These are phyloP conservation scores for Lacanobia oleracea DNA, from an alignment of 2,888 invertebrate genomes.

Conservation along the genomic window DNA sequence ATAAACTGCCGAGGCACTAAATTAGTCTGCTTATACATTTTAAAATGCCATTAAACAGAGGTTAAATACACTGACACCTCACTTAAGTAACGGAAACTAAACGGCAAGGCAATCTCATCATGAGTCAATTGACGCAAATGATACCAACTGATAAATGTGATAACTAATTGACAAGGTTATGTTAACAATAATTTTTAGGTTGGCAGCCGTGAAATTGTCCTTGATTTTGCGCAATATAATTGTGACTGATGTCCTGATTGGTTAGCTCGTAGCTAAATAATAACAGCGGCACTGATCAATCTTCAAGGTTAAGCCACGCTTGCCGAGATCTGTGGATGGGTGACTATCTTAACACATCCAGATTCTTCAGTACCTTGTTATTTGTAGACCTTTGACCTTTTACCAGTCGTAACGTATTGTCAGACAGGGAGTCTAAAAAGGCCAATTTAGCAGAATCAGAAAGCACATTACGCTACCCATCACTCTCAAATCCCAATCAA, in stretches of 20 bases:
- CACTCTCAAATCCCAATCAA: too few species aligned
- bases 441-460: too few species aligned
- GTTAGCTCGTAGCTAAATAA: too few species aligned
- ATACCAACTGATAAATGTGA: constrained; percentile 32
- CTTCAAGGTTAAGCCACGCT: too few species aligned
- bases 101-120: constrained; percentile 19
- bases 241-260: neutral
- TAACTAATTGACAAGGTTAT: constrained; percentile 55
- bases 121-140: constrained; percentile 35
- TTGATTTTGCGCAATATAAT: constrained; percentile 12
- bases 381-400: too few species aligned
- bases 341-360: too few species aligned
- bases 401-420: too few species aligned
- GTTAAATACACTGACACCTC: constrained; percentile 56
- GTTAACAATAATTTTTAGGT: constrained; percentile 31
- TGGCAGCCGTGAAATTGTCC: constrained; percentile 38
- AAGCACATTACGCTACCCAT: too few species aligned
- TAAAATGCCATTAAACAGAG: constrained; percentile 38
- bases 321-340: too few species aligned
- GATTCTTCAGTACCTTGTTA: too few species aligned
- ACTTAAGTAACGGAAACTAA: constrained; percentile 31
- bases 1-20: constrained; percentile 10
- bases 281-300: too few species aligned
- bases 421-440: too few species aligned
- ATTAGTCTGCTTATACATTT: constrained; percentile 22